Evolutionary conservation across 2,888 invertebrate species (phyloP), one percentile per base, ranked within the genome.

Genomic region (Aporophyla lueneburgensis): DNA sequence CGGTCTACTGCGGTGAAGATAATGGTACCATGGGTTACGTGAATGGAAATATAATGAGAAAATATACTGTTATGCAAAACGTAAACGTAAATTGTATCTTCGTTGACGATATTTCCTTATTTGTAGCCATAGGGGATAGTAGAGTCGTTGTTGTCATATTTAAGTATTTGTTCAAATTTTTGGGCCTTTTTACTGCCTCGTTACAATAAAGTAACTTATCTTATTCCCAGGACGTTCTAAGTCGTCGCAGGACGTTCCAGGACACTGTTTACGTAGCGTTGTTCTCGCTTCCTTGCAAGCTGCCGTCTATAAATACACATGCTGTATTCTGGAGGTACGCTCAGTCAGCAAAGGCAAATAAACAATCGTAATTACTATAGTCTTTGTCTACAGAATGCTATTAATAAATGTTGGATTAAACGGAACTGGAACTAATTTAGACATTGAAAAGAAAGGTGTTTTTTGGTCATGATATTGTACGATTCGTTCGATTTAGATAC

Each of bases 351-450:
- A 72, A 70, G 49, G 5, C 51, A 80, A 84, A 77, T 71, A 83
- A 84, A 77, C 83, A 67, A 54, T 46, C 43, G 73, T 76, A 76
- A 83, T 83, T 84, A 84, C 76, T 62, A 70, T 69, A 59, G 76
- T 21, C 10, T 69, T 80, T 65, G 74, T 70, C 58, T 71, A 62
- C 33, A 46, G 58, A 24, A 49, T 21, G 49, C 49, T 83, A 83
- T 83, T 75, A 70, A 67, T 78, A 83, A 40, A 72, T 49, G 53
- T 58, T 49, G 53, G 68, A 58, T 76, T 80, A 43, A 74, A 80
- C 6, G 66, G 40, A 69, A 70, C 33, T 67, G 40, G 24, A 62
- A 21, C 62, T 73, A 69, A 74, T 65, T 78, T 67, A 5, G 24
- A 62, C 33, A 56, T 14, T 0, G 46, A 19, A 51, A 69, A 71